Evolutionary conservation across 2,113 vertebrate species (phyloP).

Genomic region (Phoxinus phoxinus): DNA sequence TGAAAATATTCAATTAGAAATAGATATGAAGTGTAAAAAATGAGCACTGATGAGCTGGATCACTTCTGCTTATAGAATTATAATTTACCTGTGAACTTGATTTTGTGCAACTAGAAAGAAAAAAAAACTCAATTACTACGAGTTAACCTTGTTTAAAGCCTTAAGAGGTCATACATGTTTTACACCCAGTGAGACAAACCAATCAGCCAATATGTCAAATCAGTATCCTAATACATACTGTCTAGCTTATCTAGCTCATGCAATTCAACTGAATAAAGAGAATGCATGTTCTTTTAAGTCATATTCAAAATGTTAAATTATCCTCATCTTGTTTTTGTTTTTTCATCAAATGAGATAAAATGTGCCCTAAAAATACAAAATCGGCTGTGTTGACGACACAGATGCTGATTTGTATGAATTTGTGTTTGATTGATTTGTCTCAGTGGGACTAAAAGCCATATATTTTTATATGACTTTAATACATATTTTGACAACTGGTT

Average conservation of each 20-base stretch:
- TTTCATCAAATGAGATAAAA: background rate
- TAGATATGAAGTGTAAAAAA: background rate
- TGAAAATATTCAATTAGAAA: background rate
- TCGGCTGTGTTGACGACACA: background rate
- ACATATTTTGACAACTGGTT: background rate
- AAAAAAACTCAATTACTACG: background rate
- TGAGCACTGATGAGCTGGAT: background rate
- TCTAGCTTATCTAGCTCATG: background rate
- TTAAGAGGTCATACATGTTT: background rate
- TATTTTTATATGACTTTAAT: conserved; percentile 1
- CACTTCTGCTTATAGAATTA: background rate
- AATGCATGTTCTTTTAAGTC: too few relatives aligned
- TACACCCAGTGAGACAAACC: background rate
- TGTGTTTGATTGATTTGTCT: background rate
- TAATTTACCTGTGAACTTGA: background rate
- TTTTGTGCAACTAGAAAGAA: background rate
- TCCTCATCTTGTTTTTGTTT: background rate
- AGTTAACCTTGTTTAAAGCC: background rate
- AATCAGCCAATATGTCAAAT: background rate
- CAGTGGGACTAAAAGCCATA: background rate
- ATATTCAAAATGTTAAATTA: background rate
- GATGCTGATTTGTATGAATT: background rate
- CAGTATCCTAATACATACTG: background rate
- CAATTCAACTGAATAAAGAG: background rate
- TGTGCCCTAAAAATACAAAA: background rate